phyloP scores from a whole-genome alignment of 2,113 vertebrate genomes.

The Hemibagrus wyckioides region DNA sequence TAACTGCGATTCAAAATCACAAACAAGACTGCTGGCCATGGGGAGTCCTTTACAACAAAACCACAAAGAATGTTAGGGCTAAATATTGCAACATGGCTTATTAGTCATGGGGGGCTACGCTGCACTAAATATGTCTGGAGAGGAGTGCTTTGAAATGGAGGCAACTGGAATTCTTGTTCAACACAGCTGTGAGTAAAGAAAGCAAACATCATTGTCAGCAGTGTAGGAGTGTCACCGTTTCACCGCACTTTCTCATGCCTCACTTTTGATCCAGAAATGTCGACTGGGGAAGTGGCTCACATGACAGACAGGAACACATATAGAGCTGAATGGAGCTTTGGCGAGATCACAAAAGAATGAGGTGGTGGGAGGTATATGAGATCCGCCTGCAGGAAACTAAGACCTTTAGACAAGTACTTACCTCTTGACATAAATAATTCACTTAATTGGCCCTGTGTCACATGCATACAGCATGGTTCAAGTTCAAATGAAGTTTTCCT shows the following conservation, averaged over 20 bases:
- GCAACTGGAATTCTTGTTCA: constrained; percentile 35
- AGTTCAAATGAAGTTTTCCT: constrained; percentile 22
- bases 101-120: constrained; percentile 13
- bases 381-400: constrained; percentile 28
- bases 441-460: constrained; percentile 66
- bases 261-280: constrained; percentile 55
- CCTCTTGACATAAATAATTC: constrained; percentile 67
- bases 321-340: constrained; percentile 23
- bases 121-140: constrained; percentile 30
- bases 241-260: constrained; percentile 53
- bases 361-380: constrained; percentile 44
- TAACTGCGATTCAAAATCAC: constrained; percentile 27
- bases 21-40: constrained; percentile 24
- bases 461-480: constrained; percentile 38
- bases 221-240: constrained; percentile 40
- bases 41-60: constrained; percentile 33
- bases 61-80: constrained; percentile 13
- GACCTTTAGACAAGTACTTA: constrained; percentile 61
- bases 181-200: constrained; percentile 67
- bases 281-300: constrained; percentile 50
- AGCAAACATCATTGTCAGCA: constrained; percentile 60
- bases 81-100: constrained; percentile 35
- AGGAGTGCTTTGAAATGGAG: constrained; percentile 48
- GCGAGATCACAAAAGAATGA: constrained; percentile 24
- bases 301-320: constrained; percentile 52